Conservation (phyloP, 1,140 invertebrate species). For the Drosophila sp. region DNA sequence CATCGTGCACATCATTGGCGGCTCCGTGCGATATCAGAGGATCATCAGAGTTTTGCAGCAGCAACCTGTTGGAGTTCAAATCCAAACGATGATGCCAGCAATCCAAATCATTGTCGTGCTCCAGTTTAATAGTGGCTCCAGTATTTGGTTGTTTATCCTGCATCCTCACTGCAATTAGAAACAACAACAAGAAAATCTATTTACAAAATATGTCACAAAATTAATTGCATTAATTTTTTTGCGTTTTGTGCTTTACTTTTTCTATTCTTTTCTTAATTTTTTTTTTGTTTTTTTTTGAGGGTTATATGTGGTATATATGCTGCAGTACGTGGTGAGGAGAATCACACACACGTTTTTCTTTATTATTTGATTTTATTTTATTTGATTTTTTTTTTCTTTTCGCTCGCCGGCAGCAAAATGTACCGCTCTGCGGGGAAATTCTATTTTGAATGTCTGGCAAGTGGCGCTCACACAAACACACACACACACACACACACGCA, state of each 20-base stretch:
- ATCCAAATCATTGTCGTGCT: constrained; percentile 53
- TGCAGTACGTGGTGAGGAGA: constrained; percentile 7
- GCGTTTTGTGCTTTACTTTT: background rate
- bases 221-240: background rate
- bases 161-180: constrained; percentile 30
- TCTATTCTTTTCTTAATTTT: background rate
- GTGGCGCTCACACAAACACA: constrained; percentile 20
- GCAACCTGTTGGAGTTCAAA: constrained; percentile 54
- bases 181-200: background rate
- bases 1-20: constrained; percentile 62
- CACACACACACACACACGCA: background rate
- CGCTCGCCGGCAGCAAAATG: constrained; percentile 24
- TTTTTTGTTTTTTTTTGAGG: constrained; percentile 2
- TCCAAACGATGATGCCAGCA: constrained; percentile 62
- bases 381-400: constrained; percentile 2
- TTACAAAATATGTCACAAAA: constrained; percentile 2
- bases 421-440: constrained; percentile 11
- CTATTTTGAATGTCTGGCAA: constrained; percentile 23
- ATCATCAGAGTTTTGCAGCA: constrained; percentile 78
- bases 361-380: constrained; percentile 40
- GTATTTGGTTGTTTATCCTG: constrained; percentile 34
- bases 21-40: constrained; percentile 78
- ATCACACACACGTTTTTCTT: constrained; percentile 43
- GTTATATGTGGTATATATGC: constrained; percentile 16
- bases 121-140: constrained; percentile 58